A percentile compares a stretch with the other conserved stretches of the same genome.
phyloP scores from a whole-genome alignment of 2,888 invertebrate genomes.

The Gandaritis pyraliata region DNA sequence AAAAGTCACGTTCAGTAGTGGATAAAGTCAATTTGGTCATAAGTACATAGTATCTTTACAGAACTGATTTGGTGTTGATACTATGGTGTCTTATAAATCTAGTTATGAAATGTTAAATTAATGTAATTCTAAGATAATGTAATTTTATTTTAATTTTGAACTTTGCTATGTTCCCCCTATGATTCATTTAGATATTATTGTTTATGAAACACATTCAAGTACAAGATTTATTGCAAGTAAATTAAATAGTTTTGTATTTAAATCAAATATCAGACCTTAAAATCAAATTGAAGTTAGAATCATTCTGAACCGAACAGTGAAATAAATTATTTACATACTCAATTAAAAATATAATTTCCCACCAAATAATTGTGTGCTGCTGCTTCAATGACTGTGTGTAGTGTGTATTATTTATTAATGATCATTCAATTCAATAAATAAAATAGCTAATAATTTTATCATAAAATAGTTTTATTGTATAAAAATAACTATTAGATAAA shows the following conservation, averaged over 20 bases:
- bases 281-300: conserved; percentile 1
- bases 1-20: no score
- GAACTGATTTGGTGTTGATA: not conserved
- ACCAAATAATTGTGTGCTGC: conserved; percentile 27
- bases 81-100: conserved; percentile 14
- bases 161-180: conserved; percentile 4
- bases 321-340: not conserved
- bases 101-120: conserved; percentile 11
- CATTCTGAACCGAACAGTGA: not conserved
- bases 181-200: not conserved
- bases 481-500: conserved; percentile 23
- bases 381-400: conserved; percentile 33
- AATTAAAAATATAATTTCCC: conserved; percentile 25
- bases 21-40: not conserved
- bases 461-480: conserved; percentile 29
- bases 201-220: conserved; percentile 4
- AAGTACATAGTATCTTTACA: not conserved
- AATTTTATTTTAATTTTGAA: conserved; percentile 18
- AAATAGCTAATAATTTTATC: conserved; percentile 45
- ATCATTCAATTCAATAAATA: conserved; percentile 45
- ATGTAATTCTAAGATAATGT: conserved; percentile 20
- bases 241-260: not conserved
- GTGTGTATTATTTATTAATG: conserved; percentile 51
- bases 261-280: conserved; percentile 3
- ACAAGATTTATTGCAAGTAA: no score